Evolutionary conservation across 2,797 vertebrate species (phyloP).

Genomic region (Danionella dracula): DNA sequence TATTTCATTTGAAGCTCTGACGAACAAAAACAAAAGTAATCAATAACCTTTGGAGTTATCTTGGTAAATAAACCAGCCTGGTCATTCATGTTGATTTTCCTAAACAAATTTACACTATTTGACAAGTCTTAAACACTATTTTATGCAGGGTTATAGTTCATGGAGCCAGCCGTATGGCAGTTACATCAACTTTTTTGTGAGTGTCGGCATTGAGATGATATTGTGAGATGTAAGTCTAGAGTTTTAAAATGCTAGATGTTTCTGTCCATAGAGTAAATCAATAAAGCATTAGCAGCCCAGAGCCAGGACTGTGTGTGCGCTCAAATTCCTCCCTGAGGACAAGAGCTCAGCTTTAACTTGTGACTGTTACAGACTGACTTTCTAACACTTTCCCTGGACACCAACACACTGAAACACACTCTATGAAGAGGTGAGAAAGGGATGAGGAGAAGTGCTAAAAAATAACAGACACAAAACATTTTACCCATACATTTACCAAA

Average conservation of each 20-base stretch:
- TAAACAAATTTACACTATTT: no score
- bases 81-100: no score
- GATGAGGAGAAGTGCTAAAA: not conserved
- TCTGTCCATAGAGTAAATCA: slow-evolving; percentile 57
- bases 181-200: no score
- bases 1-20: no score
- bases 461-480: not conserved
- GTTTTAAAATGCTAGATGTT: slow-evolving; percentile 17
- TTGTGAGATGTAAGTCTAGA: slow-evolving; percentile 6
- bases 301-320: not conserved
- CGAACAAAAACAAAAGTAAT: no score
- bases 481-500: not conserved
- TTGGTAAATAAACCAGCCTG: no score
- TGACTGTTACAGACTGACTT: slow-evolving; percentile 24
- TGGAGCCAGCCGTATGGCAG: no score
- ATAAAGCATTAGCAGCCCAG: slow-evolving; percentile 57
- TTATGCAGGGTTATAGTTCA: no score
- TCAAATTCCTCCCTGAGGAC: no score
- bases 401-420: not conserved
- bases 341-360: slow-evolving; percentile 32
- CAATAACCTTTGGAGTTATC: no score
- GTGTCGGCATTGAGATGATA: not conserved
- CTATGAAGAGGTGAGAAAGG: not conserved
- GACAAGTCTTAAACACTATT: no score
- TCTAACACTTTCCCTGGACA: slow-evolving; percentile 5